Evolutionary conservation across 2,113 vertebrate species (phyloP), one percentile per base, ranked within the genome.

Genomic region (Circaetus gallicus): DNA sequence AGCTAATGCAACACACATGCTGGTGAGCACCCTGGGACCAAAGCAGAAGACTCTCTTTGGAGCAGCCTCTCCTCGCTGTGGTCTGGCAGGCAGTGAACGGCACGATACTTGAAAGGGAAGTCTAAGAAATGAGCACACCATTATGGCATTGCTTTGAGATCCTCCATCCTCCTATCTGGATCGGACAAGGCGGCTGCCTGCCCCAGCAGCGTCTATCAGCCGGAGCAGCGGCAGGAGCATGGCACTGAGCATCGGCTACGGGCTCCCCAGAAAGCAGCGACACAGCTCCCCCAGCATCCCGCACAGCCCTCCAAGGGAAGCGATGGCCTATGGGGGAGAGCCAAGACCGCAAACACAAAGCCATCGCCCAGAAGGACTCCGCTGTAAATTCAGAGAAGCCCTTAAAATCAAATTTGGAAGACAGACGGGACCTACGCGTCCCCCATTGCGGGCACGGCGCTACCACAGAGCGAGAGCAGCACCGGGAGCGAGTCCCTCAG

Each of bases 1-100:
- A 96, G 83, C 93, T 97, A 97, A 97, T 85, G 86, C 3, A 31
- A 94, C 70, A 91, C 96, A 97, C 69, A 91, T 92, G 95, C 92
- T 72, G 52, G 25, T 32, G 70, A 89, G 91, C 0, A 0, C 65
- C 62, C 66, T 49, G 81, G 4, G 22, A 96, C 91, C 86, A 84
- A 61, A 87, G 91, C 94, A 91, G 82, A 97, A 91, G 72, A 65
- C 47, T 86, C 67, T 74, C 86, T 52, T 26, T 58, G 83, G 86
- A 94, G 89, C 91, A 95, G 92, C 81, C 52, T 96, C 89, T 91
- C 73, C 83, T 95, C 3, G 0, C 65, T 87, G 91, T 87, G 97
- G 89, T 92, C 93, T 97, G 93, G 86, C 93, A 95, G n/a, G 65
- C 73, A 94, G 34, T 28, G 73, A 96, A 92, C 45, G 52, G 86